Percentiles rank a stretch among this genome's conserved stretches.
These are phyloP conservation scores for Thryonomys swinderianus DNA, from an alignment of 2,113 vertebrate genomes.

Conservation along the genomic window DNA sequence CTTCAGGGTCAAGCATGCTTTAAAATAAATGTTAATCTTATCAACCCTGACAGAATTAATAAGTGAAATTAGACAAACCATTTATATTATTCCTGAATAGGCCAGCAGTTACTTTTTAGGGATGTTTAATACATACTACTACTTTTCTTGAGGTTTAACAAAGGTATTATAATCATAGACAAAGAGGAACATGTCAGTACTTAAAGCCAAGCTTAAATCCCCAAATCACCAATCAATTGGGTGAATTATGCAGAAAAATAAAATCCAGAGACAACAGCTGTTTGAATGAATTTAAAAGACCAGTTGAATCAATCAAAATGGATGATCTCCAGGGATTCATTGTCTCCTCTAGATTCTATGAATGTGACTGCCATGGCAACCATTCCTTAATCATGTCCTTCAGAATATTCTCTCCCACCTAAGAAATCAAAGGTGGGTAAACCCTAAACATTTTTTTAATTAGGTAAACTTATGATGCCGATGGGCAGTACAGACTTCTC, in stretches of 20 bases:
- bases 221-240: conserved; percentile 36
- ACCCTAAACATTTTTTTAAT: conserved; percentile 37
- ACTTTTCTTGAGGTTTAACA: conserved; percentile 19
- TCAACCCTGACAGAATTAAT: conserved; percentile 54
- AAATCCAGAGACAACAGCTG: conserved; percentile 59
- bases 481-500: background rate
- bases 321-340: conserved; percentile 37
- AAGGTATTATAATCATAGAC: background rate
- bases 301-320: conserved; percentile 68
- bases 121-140: conserved; percentile 20
- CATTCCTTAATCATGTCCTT: conserved; percentile 56
- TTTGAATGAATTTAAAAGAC: conserved; percentile 59
- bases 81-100: conserved; percentile 47
- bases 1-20: conserved; percentile 43
- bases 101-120: background rate
- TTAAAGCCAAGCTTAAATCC: conserved; percentile 47
- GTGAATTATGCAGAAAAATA: conserved; percentile 54
- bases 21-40: conserved; percentile 56
- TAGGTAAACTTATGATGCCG: conserved; percentile 26
- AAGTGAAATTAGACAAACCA: conserved; percentile 45
- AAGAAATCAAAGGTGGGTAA: conserved; percentile 22
- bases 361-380: conserved; percentile 66
- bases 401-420: conserved; percentile 60
- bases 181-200: background rate
- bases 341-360: conserved; percentile 55